A percentile compares a stretch with the other conserved stretches of the same genome.
Evolutionary conservation across 1,140 invertebrate species (phyloP).

Genomic region (Drosophila prosaltans): DNA sequence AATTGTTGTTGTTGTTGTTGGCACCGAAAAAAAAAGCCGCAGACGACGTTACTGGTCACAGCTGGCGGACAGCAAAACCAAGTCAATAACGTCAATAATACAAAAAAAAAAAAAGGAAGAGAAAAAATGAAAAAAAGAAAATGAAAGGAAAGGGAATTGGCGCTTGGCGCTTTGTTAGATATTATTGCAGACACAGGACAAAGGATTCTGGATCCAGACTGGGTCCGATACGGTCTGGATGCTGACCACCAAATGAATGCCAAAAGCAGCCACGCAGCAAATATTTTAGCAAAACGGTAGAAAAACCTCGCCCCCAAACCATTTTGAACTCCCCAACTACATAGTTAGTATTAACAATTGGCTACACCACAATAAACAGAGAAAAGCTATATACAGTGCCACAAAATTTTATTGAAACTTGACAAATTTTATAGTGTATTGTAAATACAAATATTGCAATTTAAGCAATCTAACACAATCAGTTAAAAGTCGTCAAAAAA

Average conservation of each 20-base stretch:
- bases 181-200: conserved; percentile 54
- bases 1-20: too few species aligned
- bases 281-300: conserved; percentile 44
- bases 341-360: conserved; percentile 5
- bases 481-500: too few species aligned
- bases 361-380: conserved; percentile 11
- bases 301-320: not conserved
- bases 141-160: not conserved
- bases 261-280: conserved; percentile 76
- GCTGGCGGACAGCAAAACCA: conserved; percentile 51
- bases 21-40: conserved; percentile 23
- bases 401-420: not conserved
- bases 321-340: conserved; percentile 7
- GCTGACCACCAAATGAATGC: conserved; percentile 64
- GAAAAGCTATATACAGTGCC: not conserved
- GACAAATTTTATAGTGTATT: not conserved
- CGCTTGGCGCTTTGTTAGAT: conserved; percentile 46
- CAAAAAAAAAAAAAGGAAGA: conserved; percentile 66
- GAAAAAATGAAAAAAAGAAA: not conserved
- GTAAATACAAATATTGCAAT: too few species aligned
- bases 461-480: too few species aligned
- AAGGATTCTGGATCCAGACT: conserved; percentile 23
- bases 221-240: conserved; percentile 38
- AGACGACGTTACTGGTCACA: conserved; percentile 55
- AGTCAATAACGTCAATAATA: conserved; percentile 77